Conservation (phyloP, 2,113 vertebrate species). For the Hassar affinis region DNA sequence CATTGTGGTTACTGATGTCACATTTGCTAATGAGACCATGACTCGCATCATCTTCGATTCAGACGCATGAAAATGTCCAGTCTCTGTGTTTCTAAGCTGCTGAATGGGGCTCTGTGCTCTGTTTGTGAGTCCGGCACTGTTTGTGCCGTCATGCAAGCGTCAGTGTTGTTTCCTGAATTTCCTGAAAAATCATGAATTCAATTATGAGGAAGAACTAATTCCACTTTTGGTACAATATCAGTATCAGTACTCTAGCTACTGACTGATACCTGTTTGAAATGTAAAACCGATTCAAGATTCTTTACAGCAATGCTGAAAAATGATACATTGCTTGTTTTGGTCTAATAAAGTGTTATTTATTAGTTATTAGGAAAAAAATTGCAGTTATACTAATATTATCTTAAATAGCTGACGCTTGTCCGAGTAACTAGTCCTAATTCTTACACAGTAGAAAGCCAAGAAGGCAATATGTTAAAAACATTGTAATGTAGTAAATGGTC, state of each 20-base stretch:
- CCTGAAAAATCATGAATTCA: conserved; percentile 2
- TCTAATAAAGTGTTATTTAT: neutral
- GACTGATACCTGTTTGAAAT: neutral
- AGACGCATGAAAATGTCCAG: conserved; percentile 8
- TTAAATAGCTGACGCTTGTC: neutral
- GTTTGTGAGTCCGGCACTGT: neutral
- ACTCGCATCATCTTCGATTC: conserved; percentile 36
- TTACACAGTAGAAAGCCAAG: neutral
- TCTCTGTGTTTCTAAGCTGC: conserved; percentile 35
- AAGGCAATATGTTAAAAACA: neutral
- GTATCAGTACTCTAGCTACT: neutral
- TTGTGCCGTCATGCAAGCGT: conserved; percentile 26
- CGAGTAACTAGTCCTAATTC: neutral
- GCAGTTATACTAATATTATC: too few species aligned
- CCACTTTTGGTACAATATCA: neutral
- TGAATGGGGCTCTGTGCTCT: conserved; percentile 24
- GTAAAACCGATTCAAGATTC: neutral
- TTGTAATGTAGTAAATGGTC: neutral
- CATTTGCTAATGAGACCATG: conserved; percentile 53
- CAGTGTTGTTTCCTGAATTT: conserved; percentile 10
- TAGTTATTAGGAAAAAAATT: too few species aligned
- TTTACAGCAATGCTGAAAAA: neutral
- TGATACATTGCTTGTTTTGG: neutral
- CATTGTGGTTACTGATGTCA: conserved; percentile 50
- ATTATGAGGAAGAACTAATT: neutral